phyloP scores from a whole-genome alignment of 53 echinoderm and acorn worm species.

The Luidia sarsii region DNA sequence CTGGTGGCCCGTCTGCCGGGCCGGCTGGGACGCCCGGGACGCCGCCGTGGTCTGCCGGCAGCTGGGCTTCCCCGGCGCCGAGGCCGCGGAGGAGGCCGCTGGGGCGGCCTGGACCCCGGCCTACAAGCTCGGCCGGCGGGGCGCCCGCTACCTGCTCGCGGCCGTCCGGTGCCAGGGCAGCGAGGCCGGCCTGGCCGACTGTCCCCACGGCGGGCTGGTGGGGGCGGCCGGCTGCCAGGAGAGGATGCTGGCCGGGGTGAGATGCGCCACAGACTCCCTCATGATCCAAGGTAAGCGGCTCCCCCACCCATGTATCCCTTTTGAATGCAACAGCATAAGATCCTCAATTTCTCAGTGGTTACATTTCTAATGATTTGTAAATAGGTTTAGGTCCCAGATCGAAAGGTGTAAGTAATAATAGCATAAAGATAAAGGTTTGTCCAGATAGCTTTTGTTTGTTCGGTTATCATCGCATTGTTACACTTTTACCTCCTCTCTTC shows the following conservation, averaged over 20 bases:
- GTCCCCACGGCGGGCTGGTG: constrained; percentile 31
- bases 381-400: too few relatives aligned
- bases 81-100: not conserved
- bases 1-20: constrained; percentile 67
- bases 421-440: too few relatives aligned
- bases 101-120: constrained; percentile 8
- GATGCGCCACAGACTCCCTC: constrained; percentile 46
- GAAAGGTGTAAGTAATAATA: too few relatives aligned
- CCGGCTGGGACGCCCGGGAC: constrained; percentile 54
- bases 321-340: not conserved
- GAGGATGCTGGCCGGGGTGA: constrained; percentile 41
- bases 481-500: too few relatives aligned
- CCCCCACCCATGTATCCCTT: too few relatives aligned
- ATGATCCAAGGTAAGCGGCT: constrained; percentile 43
- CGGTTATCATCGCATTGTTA: too few relatives aligned
- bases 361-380: too few relatives aligned
- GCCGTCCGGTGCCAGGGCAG: constrained; percentile 51
- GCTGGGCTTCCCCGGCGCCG: constrained; percentile 68
- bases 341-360: too few relatives aligned
- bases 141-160: constrained; percentile 12
- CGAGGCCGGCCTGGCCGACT: constrained; percentile 53
- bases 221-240: not conserved
- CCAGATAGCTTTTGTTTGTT: too few relatives aligned
- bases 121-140: constrained; percentile 21
- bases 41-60: constrained; percentile 69